Evolutionary conservation across 2,888 invertebrate species (phyloP).

Genomic region (Escarpia spicata): DNA sequence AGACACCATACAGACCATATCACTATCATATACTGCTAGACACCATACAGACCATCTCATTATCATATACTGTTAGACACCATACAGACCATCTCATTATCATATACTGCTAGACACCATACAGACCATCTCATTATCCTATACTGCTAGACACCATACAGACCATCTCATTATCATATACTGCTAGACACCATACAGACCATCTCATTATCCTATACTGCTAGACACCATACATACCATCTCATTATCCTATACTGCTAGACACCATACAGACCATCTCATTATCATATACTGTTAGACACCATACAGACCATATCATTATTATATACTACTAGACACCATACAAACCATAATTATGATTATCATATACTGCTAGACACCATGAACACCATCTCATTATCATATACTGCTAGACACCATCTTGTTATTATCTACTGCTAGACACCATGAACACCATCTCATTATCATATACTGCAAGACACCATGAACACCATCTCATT

Average conservation of each 20-base stretch:
- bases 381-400: neutral
- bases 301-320: neutral
- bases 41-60: neutral
- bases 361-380: neutral
- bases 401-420: neutral
- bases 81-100: neutral
- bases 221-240: neutral
- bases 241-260: neutral
- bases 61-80: neutral
- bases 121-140: too few species aligned
- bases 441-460: neutral
- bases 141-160: constrained; percentile 1
- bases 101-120: neutral
- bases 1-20: too few species aligned
- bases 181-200: neutral
- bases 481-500: neutral
- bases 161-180: neutral
- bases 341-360: neutral
- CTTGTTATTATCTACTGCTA: too few species aligned
- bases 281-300: neutral
- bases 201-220: neutral
- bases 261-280: neutral
- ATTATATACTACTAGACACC: neutral
- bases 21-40: neutral
- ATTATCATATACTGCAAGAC: neutral